A percentile compares a stretch with the other conserved stretches of the same genome.
phyloP scores from a whole-genome alignment of 1,140 invertebrate genomes.

The Berghia stephanieae region DNA sequence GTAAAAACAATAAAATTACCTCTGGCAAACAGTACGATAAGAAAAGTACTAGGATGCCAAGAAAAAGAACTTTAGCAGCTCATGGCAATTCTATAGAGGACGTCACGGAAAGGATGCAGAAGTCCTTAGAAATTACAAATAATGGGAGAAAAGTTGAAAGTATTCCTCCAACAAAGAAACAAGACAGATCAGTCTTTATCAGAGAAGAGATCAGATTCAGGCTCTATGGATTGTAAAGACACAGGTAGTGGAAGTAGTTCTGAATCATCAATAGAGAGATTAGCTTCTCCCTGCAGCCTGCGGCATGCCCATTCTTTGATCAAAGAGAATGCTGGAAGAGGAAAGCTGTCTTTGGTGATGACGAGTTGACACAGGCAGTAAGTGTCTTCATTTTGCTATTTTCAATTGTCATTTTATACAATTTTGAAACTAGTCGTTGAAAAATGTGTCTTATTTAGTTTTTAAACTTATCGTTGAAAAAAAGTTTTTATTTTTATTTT shows the following conservation, averaged over 20 bases:
- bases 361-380: conserved; percentile 58
- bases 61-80: background rate
- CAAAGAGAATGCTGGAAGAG: background rate
- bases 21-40: too few species aligned
- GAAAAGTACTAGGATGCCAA: too few species aligned
- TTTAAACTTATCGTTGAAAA: too few species aligned
- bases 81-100: background rate
- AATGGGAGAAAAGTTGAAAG: background rate
- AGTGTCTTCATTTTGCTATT: conserved; percentile 22
- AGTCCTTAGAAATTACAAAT: background rate
- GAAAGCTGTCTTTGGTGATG: conserved; percentile 48
- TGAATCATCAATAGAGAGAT: background rate
- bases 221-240: too few species aligned
- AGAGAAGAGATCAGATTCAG: too few species aligned
- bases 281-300: background rate
- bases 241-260: too few species aligned
- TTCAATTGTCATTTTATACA: background rate
- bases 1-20: background rate
- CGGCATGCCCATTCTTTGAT: conserved; percentile 19
- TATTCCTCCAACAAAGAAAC: background rate
- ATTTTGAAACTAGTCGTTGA: background rate
- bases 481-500: background rate
- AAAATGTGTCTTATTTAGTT: background rate
- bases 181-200: background rate
- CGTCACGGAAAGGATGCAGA: background rate